phyloP scores from a whole-genome alignment of 2,888 invertebrate genomes.

The Tachystola acroxantha region DNA sequence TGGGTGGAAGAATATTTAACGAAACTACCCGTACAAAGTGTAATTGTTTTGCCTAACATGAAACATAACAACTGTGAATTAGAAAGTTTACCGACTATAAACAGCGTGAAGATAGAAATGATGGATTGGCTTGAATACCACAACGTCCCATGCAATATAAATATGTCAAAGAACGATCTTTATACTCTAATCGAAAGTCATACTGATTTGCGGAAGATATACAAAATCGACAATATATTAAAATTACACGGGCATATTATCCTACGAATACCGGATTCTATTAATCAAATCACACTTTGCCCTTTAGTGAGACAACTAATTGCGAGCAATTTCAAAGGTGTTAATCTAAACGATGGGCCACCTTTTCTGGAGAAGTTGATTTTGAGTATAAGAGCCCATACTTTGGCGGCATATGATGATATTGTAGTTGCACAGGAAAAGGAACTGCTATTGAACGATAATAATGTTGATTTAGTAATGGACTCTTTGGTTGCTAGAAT shows the following conservation, averaged over 20 bases:
- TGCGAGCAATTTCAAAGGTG: too few species aligned
- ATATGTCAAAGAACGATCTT: constrained; percentile 27
- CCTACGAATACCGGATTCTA: constrained; percentile 25
- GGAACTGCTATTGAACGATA: background rate
- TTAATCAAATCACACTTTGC: constrained; percentile 19
- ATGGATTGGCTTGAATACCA: constrained; percentile 28
- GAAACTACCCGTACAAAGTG: constrained; percentile 16
- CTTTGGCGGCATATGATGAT: too few species aligned
- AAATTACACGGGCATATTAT: constrained; percentile 20
- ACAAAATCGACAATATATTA: constrained; percentile 20
- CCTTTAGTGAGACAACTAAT: background rate
- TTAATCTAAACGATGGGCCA: too few species aligned
- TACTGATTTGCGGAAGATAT: constrained; percentile 20
- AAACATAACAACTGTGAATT: constrained; percentile 16
- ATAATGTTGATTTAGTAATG: background rate
- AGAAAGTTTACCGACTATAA: constrained; percentile 11
- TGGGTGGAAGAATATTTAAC: constrained; percentile 23
- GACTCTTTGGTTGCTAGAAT: background rate
- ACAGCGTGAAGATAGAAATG: constrained; percentile 24
- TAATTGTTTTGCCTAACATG: constrained; percentile 22
- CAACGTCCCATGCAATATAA: constrained; percentile 19
- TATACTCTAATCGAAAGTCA: constrained; percentile 26
- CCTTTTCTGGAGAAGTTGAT: too few species aligned
- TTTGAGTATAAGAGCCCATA: too few species aligned
- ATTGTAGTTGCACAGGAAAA: background rate